phyloP scores from a whole-genome alignment of 2,113 vertebrate species.

The Carlito syrichta region DNA sequence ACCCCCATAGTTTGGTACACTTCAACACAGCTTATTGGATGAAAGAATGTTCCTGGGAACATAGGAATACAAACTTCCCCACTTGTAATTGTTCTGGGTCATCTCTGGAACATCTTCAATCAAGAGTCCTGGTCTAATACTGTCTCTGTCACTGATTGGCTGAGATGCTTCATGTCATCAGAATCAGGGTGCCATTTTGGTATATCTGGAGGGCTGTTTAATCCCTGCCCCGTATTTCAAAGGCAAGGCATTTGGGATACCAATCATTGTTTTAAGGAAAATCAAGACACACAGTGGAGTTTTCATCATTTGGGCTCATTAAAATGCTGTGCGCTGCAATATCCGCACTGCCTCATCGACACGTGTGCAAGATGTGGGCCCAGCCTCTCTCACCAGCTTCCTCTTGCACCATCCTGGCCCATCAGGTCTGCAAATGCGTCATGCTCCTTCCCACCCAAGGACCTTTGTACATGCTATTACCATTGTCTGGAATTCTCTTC shows the following conservation, averaged over 20 bases:
- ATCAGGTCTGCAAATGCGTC: neutral
- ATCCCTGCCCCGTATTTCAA: neutral
- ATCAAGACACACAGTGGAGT: neutral
- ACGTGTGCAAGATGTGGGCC: neutral
- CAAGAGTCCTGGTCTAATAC: neutral
- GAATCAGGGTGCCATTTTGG: neutral
- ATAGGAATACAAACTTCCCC: neutral
- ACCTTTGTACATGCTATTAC: constrained; percentile 16
- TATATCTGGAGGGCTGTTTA: neutral
- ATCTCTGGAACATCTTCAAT: neutral
- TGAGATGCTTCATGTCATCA: neutral
- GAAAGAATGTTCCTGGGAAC: neutral
- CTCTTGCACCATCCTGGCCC: neutral
- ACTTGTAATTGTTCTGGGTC: neutral
- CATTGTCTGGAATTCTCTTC: constrained; percentile 20
- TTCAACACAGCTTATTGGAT: neutral
- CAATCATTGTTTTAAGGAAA: neutral
- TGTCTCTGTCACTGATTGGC: neutral
- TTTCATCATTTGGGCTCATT: neutral
- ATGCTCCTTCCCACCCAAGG: neutral
- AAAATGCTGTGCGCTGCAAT: too few species aligned
- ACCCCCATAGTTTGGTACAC: neutral
- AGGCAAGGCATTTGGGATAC: neutral
- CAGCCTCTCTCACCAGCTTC: neutral
- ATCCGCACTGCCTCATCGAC: neutral